These are phyloP conservation scores for Circaetus gallicus DNA, from an alignment of 2,113 vertebrate genomes.

Conservation along the genomic window DNA sequence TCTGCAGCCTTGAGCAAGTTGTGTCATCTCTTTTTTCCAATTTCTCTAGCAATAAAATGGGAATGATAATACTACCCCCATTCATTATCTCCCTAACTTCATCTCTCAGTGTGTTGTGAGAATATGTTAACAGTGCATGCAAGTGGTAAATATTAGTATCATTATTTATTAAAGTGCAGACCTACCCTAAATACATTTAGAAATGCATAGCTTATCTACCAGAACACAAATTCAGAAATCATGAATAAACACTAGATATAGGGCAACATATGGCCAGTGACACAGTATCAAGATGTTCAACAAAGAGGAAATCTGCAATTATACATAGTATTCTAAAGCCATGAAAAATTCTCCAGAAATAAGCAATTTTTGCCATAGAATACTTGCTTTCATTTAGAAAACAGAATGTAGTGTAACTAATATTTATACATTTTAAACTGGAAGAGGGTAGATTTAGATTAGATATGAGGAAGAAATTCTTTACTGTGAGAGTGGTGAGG, in stretches of 20 bases:
- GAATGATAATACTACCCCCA: neutral
- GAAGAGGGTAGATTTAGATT: no score
- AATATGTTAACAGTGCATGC: neutral
- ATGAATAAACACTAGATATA: neutral
- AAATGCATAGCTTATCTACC: neutral
- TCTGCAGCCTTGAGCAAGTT: slow-evolving; percentile 33
- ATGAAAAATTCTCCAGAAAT: neutral
- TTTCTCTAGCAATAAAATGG: slow-evolving; percentile 27
- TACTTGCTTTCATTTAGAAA: neutral
- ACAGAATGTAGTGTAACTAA: neutral
- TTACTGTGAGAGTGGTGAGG: no score
- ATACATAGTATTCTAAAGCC: neutral
- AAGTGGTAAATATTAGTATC: neutral
- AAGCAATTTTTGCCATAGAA: neutral
- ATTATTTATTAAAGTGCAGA: neutral
- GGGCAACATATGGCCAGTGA: neutral
- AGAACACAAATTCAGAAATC: neutral
- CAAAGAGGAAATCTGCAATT: neutral
- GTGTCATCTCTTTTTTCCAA: slow-evolving; percentile 42
- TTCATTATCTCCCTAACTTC: neutral
- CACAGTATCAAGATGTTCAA: neutral
- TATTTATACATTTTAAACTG: neutral
- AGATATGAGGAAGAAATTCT: no score
- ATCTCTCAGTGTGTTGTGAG: neutral
- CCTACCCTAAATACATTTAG: neutral